phyloP scores from a whole-genome alignment of 2,113 vertebrate genomes.

The Cranoglanis bouderius region DNA sequence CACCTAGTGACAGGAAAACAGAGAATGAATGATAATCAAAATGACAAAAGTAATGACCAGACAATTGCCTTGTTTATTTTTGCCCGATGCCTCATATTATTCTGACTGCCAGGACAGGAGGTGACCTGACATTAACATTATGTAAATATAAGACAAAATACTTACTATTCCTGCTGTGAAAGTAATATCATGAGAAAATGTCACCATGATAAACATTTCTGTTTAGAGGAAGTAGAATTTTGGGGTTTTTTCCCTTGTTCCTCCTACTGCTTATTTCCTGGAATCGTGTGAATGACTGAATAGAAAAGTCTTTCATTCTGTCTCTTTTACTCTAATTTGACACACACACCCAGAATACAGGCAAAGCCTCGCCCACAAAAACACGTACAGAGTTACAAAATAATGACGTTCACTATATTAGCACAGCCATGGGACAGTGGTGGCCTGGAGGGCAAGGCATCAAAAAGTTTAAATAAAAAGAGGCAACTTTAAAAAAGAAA shows the following conservation, averaged over 20 bases:
- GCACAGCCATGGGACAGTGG: neutral
- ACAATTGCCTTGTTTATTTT: neutral
- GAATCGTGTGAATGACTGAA: neutral
- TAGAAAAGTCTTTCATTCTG: neutral
- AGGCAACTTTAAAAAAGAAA: neutral
- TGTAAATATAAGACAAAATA: neutral
- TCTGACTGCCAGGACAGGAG: neutral
- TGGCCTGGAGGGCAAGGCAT: neutral
- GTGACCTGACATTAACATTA: neutral
- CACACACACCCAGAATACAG: neutral
- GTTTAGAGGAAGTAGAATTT: neutral
- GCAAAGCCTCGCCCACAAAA: too few species aligned
- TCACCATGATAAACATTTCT: neutral
- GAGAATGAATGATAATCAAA: neutral
- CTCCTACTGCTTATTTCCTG: constrained; percentile 1
- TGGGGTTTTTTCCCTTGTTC: neutral
- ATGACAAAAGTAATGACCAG: neutral
- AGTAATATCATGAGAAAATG: neutral
- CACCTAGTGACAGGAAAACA: neutral
- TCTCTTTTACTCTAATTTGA: neutral
- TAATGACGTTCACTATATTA: neutral
- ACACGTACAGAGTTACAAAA: neutral
- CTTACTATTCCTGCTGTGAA: neutral
- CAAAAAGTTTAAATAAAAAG: neutral
- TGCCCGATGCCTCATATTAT: neutral